phyloP scores from a whole-genome alignment of 2,113 vertebrate genomes.

The Vulpes lagopus region DNA sequence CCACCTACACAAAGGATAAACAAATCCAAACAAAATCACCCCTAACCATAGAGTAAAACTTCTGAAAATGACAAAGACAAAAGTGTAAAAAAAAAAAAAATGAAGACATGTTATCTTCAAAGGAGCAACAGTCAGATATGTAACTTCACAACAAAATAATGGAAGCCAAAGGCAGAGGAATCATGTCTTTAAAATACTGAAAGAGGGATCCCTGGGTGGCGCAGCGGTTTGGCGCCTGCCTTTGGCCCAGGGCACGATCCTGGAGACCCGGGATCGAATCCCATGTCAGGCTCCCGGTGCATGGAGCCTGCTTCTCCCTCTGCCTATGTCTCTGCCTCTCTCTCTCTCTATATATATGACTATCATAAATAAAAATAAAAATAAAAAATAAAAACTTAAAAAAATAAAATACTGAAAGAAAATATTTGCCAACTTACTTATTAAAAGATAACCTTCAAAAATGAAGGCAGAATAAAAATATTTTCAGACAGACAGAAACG shows the following conservation, averaged over 20 bases:
- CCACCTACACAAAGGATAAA: neutral
- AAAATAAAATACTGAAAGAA: slow-evolving; percentile 19
- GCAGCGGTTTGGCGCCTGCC: too few species aligned
- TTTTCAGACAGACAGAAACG: slow-evolving; percentile 4
- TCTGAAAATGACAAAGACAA: slow-evolving; percentile 43
- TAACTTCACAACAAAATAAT: neutral
- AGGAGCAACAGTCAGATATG: neutral
- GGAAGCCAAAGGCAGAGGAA: neutral
- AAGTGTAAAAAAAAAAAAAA: slow-evolving; percentile 1
- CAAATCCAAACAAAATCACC: neutral
- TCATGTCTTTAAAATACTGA: neutral
- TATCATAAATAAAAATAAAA: too few species aligned
- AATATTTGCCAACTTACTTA: neutral
- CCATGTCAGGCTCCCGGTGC: too few species aligned
- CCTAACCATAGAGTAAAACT: neutral
- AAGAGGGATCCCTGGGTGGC: too few species aligned
- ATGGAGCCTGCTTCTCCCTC: too few species aligned
- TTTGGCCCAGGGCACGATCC: too few species aligned
- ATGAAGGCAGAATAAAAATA: neutral
- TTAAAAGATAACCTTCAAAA: slow-evolving; percentile 12
- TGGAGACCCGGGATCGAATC: too few species aligned
- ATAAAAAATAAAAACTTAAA: too few species aligned
- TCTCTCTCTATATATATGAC: too few species aligned
- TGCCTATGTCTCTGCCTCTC: too few species aligned
- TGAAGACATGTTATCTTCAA: neutral